Conservation (phyloP, 2,797 vertebrate species). For the Sebastes kiyomatsui region DNA sequence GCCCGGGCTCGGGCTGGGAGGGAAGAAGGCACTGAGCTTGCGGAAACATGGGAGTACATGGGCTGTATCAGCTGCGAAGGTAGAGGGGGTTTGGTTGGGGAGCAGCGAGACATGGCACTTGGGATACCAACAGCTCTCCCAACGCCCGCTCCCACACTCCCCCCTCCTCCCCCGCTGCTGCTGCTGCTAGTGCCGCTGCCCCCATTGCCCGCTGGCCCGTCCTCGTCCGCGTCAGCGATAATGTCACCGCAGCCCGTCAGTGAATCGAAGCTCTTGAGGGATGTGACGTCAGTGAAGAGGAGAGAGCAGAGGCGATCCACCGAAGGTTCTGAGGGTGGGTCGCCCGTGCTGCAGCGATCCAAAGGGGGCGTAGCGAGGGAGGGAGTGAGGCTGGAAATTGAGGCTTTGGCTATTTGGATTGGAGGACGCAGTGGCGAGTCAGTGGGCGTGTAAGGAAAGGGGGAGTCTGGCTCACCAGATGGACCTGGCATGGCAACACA, state of each 20-base stretch:
- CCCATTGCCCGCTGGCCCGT: constrained; percentile 83
- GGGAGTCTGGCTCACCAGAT: constrained; percentile 71
- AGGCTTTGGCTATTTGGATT: constrained; percentile 74
- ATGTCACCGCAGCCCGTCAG: constrained; percentile 99
- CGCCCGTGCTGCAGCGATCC: constrained; percentile 87
- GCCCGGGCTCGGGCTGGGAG: constrained; percentile 65
- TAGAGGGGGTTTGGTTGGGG: constrained; percentile 72
- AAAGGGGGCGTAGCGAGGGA: constrained; percentile 82
- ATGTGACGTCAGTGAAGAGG: constrained; percentile 98
- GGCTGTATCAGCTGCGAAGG: constrained; percentile 69
- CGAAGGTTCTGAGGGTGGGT: constrained; percentile 95
- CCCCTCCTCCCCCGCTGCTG: constrained; percentile 78
- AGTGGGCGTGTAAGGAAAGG: constrained; percentile 71
- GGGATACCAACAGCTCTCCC: constrained; percentile 50
- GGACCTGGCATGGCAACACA: constrained; percentile 69
- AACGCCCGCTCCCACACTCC: constrained; percentile 36
- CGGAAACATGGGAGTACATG: constrained; percentile 53
- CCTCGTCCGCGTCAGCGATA: constrained; percentile 96
- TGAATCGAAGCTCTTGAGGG: constrained; percentile 99
- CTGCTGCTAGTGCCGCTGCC: constrained; percentile 86
- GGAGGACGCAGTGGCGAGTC: constrained; percentile 72
- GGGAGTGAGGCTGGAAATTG: constrained; percentile 74
- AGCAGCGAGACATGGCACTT: constrained; percentile 46
- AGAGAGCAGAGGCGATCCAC: constrained; percentile 91
- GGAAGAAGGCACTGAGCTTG: constrained; percentile 58